These are phyloP conservation scores for Neofelis nebulosa DNA, from an alignment of 2,113 vertebrate species.

Conservation along the genomic window DNA sequence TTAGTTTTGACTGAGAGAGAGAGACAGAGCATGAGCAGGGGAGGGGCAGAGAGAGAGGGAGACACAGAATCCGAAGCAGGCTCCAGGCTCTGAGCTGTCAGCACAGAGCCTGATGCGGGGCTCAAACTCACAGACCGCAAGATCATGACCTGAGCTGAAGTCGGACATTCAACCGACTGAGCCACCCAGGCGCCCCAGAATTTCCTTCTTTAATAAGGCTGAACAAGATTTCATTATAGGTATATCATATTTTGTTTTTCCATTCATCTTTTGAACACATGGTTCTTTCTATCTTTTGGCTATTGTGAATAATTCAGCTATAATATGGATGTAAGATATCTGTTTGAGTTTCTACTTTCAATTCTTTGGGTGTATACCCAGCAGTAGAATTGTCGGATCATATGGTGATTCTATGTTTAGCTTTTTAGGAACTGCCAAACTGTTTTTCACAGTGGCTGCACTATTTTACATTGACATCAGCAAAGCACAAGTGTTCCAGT, in stretches of 20 bases:
- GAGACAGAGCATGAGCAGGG: too few relatives aligned
- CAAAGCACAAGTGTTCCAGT: background rate
- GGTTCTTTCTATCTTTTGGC: background rate
- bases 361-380: background rate
- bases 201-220: slow-evolving; percentile 7
- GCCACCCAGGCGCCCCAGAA: background rate
- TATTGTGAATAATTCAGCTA: background rate
- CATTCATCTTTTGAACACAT: background rate
- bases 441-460: background rate
- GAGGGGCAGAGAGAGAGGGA: too few relatives aligned
- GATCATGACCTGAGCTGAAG: too few relatives aligned
- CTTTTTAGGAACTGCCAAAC: background rate
- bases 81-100: too few relatives aligned
- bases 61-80: too few relatives aligned
- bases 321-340: background rate
- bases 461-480: slow-evolving; percentile 12
- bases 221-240: background rate
- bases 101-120: too few relatives aligned
- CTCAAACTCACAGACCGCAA: too few relatives aligned
- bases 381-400: background rate
- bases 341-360: slow-evolving; percentile 16
- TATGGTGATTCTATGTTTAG: background rate
- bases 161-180: too few relatives aligned
- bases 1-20: too few relatives aligned
- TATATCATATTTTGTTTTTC: background rate